Evolutionary conservation across 1,140 invertebrate species (phyloP).

Genomic region (Drosophila eugracilis): DNA sequence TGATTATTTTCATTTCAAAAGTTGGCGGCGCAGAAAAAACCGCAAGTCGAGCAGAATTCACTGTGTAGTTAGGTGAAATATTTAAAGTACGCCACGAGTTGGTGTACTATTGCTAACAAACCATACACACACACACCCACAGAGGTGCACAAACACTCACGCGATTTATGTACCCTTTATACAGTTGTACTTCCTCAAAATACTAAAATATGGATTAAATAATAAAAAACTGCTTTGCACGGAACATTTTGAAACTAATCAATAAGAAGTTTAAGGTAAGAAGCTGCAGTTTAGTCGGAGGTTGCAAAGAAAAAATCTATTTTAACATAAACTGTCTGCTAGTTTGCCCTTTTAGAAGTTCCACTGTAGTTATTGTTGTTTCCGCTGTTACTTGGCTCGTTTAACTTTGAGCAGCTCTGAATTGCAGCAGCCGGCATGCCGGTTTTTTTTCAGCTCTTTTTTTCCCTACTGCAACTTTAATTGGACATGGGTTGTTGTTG

Average conservation of each 20-base stretch:
- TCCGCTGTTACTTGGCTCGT: slow-evolving; percentile 48
- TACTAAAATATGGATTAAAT: neutral
- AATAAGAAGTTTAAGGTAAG: no score
- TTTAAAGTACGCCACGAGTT: slow-evolving; percentile 64
- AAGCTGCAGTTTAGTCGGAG: no score
- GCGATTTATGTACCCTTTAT: neutral
- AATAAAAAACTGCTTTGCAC: no score
- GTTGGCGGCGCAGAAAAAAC: slow-evolving; percentile 63
- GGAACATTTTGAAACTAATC: no score
- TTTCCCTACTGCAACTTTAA: slow-evolving; percentile 60
- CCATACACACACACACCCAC: slow-evolving; percentile 30
- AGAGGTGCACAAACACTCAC: slow-evolving; percentile 11
- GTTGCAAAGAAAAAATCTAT: no score
- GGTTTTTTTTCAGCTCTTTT: slow-evolving; percentile 42
- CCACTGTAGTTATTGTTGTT: slow-evolving; percentile 36
- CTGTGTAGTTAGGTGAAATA: slow-evolving; percentile 71
- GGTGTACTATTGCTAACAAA: slow-evolving; percentile 29
- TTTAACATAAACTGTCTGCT: no score
- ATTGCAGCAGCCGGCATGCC: slow-evolving; percentile 63
- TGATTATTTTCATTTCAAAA: slow-evolving; percentile 70
- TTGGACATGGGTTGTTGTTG: slow-evolving; percentile 39
- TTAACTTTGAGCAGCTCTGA: slow-evolving; percentile 58
- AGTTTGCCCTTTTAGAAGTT: neutral
- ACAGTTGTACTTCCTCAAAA: neutral
- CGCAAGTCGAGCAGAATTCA: slow-evolving; percentile 55